A percentile compares a stretch with the other conserved stretches of the same genome.
Conservation (phyloP, 2,888 invertebrate genomes). For the Harpalus rufipes region DNA sequence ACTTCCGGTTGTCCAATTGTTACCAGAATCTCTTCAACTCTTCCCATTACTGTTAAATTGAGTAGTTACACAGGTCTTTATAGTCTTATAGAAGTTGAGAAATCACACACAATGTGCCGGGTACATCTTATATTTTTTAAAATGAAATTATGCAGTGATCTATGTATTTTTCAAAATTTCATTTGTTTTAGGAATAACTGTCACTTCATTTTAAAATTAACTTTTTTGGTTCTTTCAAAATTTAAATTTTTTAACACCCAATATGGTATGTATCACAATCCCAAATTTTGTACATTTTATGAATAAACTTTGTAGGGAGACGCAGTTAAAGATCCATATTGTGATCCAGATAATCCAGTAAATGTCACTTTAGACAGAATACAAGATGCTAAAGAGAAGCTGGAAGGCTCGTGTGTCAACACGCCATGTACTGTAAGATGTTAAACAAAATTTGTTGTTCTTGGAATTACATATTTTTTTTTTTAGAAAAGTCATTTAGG, state of each 20-base stretch:
- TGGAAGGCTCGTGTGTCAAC: conserved; percentile 88
- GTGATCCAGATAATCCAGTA: conserved; percentile 85
- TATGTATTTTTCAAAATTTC: too few relatives aligned
- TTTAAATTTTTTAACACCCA: neutral
- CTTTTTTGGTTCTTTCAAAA: neutral
- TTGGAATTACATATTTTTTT: conserved; percentile 11
- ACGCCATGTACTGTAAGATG: conserved; percentile 91
- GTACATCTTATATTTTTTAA: too few relatives aligned
- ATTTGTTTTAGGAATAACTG: too few relatives aligned
- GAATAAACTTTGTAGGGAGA: conserved; percentile 9
- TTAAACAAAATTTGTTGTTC: neutral
- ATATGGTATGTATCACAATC: conserved; percentile 1
- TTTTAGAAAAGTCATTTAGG: conserved; percentile 91
- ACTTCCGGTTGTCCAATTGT: too few relatives aligned
- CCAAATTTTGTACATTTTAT: neutral
- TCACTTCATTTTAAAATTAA: too few relatives aligned
- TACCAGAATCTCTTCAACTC: too few relatives aligned
- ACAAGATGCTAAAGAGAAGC: conserved; percentile 92
- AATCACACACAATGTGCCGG: too few relatives aligned
- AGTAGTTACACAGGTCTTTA: too few relatives aligned
- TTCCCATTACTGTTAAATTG: too few relatives aligned
- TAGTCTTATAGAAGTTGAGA: too few relatives aligned
- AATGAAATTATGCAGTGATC: too few relatives aligned
- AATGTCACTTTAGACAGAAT: conserved; percentile 90
- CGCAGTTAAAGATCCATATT: conserved; percentile 75